Conservation (phyloP, 2,888 invertebrate species). For the Incurvaria masculella region DNA sequence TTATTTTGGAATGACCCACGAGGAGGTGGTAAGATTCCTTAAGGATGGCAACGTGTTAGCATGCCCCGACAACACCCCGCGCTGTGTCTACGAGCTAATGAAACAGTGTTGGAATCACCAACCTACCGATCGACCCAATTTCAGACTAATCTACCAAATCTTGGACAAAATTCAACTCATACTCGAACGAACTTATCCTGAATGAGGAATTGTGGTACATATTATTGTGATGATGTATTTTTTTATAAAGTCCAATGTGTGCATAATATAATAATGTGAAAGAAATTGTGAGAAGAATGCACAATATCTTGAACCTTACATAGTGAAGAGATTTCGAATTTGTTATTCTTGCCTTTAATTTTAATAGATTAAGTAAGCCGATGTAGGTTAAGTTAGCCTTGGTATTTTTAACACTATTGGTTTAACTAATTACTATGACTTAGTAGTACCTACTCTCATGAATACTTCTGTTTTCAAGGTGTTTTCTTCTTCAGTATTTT, state of each 20-base stretch:
- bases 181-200: conserved; percentile 44
- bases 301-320: background rate
- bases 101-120: conserved; percentile 90
- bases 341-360: background rate
- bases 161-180: conserved; percentile 65
- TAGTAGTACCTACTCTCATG: background rate
- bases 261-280: background rate
- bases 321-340: background rate
- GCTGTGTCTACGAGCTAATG: conserved; percentile 88
- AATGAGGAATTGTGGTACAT: conserved; percentile 21
- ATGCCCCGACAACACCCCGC: conserved; percentile 87
- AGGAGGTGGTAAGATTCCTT: conserved; percentile 92
- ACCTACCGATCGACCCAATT: conserved; percentile 81
- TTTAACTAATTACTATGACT: background rate
- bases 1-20: conserved; percentile 96
- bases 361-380: background rate
- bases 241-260: background rate
- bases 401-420: background rate
- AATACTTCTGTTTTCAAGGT: too few relatives aligned
- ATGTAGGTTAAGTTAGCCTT: background rate
- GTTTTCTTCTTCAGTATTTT: too few relatives aligned
- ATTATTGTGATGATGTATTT: background rate
- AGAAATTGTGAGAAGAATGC: background rate
- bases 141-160: conserved; percentile 76
- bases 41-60: conserved; percentile 90